Evolutionary conservation across 2,888 invertebrate species (phyloP), one percentile per base, ranked within the genome.

Genomic region (Leptinotarsa peninsularis): DNA sequence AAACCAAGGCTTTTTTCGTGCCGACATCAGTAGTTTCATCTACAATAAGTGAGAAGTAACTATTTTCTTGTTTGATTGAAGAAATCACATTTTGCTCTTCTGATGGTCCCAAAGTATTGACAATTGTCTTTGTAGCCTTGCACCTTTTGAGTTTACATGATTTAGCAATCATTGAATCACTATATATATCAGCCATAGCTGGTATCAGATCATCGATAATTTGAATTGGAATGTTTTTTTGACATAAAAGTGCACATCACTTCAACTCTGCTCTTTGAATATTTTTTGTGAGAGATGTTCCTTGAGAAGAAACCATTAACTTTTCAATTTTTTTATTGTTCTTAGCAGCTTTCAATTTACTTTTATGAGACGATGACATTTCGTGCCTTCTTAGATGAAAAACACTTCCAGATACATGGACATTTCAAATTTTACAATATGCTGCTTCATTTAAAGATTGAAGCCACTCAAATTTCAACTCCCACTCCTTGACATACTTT

Each of bases 201-300:
- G 18, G 21, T 21, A 21, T 17, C 7, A n/a, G 54, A n/a, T n/a
- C 15, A 56, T 56, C 18, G 4, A 56, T 56, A 15, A 56, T 10
- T 56, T 18, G n/a, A 56, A 56, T n/a, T 56, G 54, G 21, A n/a
- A 56, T 56, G 18, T 56, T 56, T n/a, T 56, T 15, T 56, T 56
- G 15, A 18, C 54, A 56, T 56, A 56, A 56, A n/a, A 56, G 18
- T n/a, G 54, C 54, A 56, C 54, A 18, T 21, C 21, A 18, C 18
- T 56, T 56, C 54, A 56, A n/a, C 18, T 50, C 50, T 13, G 50
- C 54, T 5, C 18, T 56, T 15, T 4, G 4, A 5, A 56, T 56
- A 56, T 56, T 5, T 14, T 14, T 50, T 50, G 50, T 14, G 15
- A 50, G 50, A 15, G 50, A 50, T 50, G 50, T 13, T 14, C 50